Evolutionary conservation across 2,113 vertebrate genomes (phyloP), one percentile per base, ranked within the genome.

Genomic region (Perognathus longimembris): DNA sequence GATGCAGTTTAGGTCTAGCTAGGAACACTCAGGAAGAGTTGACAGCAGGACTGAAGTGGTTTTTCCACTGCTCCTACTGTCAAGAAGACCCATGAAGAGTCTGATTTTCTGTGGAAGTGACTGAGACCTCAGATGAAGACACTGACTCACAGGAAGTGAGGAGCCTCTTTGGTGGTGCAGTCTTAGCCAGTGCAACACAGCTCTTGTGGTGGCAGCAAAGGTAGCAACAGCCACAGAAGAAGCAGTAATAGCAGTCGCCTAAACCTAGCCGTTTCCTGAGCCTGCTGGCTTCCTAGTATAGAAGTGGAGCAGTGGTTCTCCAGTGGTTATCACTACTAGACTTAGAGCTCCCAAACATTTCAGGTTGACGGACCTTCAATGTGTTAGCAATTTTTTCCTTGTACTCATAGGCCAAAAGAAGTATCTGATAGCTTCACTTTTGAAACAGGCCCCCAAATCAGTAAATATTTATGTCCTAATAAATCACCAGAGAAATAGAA

Each of bases 391-490:
- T 20, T 69, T 82, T 90, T 89, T 88, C 77, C 54, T 38, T 36
- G 28, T 59, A 6, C 45, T 18, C 26, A 6, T 38, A 64, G 32
- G 5, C 32, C 24, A 45, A 69, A 84, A 66, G 45, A 93, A 93
- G 34, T 67, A 77, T 7, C 64, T 38, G 40, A 17, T 73, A 11
- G 14, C 81, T 88, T 20, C 5, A 66, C 26, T 76, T 87, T 71
- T 36, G 85, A 78, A 92, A 73, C 50, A 84, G 54, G 0, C 11
- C 1, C 7, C 32, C 26, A 12, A 45, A 87, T 79, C 36, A 50
- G 91, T n/a, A 38, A 85, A 73, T 66, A 88, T 38, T 74, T 77
- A 64, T 92, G 28, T 71, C 61, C 36, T 79, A 88, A 70, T 10
- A 85, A 85, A 22, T 82, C n/a, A 45, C 45, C 45, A 45, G 45